phyloP scores from a whole-genome alignment of 2,113 vertebrate species.

The Oncorhynchus masou region DNA sequence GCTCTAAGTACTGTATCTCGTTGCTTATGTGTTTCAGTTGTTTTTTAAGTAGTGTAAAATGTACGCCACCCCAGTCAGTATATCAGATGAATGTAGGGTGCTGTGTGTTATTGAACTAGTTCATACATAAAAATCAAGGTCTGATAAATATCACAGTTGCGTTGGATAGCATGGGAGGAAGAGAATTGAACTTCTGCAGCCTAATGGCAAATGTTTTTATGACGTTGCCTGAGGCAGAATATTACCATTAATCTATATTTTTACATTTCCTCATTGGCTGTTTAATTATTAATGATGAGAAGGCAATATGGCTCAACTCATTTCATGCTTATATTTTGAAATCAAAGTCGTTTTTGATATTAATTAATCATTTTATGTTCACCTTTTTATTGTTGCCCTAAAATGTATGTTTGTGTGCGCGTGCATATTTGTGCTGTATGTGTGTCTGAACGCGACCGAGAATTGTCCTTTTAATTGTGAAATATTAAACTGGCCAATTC shows the following conservation, averaged over 20 bases:
- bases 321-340: background rate
- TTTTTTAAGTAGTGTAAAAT: slow-evolving; percentile 12
- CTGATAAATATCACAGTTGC: slow-evolving; percentile 18
- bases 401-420: background rate
- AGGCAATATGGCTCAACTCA: background rate
- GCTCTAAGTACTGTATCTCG: slow-evolving; percentile 31
- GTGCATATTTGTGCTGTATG: background rate
- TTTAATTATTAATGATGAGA: background rate
- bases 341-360: background rate
- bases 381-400: background rate
- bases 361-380: background rate
- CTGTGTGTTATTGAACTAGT: slow-evolving; percentile 41
- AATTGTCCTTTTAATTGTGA: too few species aligned
- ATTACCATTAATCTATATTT: slow-evolving; percentile 2
- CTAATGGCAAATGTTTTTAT: slow-evolving; percentile 1
- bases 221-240: background rate
- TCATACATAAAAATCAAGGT: slow-evolving; percentile 21
- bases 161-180: slow-evolving; percentile 16
- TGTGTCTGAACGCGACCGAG: background rate
- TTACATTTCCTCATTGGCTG: slow-evolving; percentile 13
- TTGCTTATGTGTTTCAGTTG: slow-evolving; percentile 33
- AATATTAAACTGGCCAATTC: background rate
- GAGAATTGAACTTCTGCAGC: background rate
- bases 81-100: slow-evolving; percentile 60
- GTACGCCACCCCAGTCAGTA: slow-evolving; percentile 43